Evolutionary conservation across 2,888 invertebrate species (phyloP).

Genomic region (Latrodectus hesperus): DNA sequence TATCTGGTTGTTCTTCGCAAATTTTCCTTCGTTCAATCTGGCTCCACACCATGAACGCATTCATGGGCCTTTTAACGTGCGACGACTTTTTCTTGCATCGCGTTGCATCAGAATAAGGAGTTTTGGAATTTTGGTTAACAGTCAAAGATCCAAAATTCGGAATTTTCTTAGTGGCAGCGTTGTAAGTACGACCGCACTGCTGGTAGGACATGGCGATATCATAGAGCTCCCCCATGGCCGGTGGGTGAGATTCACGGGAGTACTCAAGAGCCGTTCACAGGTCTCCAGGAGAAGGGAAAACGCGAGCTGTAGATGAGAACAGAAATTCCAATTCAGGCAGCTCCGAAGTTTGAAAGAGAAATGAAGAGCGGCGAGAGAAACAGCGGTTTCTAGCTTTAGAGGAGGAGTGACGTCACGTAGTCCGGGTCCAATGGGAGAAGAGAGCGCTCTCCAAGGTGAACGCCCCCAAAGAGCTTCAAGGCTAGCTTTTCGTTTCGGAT

Average conservation of each 20-base stretch:
- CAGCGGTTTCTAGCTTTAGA: conserved; percentile 33
- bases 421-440: conserved; percentile 46
- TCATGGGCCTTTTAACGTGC: conserved; percentile 99
- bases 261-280: background rate
- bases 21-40: conserved; percentile 98
- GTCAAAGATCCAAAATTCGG: conserved; percentile 89
- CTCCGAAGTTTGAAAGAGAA: conserved; percentile 1
- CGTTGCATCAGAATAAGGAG: conserved; percentile 98
- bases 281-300: background rate
- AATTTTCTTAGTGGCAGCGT: conserved; percentile 1
- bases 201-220: background rate
- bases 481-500: conserved; percentile 27
- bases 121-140: conserved; percentile 91
- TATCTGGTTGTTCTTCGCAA: conserved; percentile 95
- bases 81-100: conserved; percentile 93
- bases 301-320: background rate
- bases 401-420: conserved; percentile 53
- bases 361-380: conserved; percentile 15
- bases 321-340: background rate
- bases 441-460: conserved; percentile 67
- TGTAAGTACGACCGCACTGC: background rate
- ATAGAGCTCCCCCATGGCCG: background rate
- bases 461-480: conserved; percentile 69
- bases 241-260: background rate
- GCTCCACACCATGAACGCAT: conserved; percentile 99